Base-by-base conservation (phyloP, 2,888 invertebrate species). In the Parnassius smintheus region DNA sequence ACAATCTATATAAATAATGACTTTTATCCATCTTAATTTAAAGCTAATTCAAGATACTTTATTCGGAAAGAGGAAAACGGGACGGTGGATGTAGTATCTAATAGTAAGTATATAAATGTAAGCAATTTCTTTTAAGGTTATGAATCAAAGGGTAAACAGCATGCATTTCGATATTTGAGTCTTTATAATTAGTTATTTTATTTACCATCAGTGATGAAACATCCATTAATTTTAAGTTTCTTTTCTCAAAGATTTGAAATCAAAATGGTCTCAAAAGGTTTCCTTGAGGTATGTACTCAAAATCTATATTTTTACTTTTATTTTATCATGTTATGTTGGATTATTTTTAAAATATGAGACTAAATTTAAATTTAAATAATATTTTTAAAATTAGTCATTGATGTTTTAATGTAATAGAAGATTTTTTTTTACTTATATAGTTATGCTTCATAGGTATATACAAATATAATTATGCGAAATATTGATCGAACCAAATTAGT, bases 1-100 rank as follows among this genome's bases (percentile, higher is more conserved):
- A 91, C 91, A 89, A 88, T 90, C 88, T 91, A 91, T 90, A 86
- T 90, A 89, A 87, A 88, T 88, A 25, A 89, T 85, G 83, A 85
- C 83, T 83, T 78, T 80, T 80, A 76, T 81, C 67, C 80, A 73
- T 81, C 77, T 81, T 78, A 81, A 71, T 79, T 89, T 89, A 89
- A 89, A 89, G 87, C 90, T 90, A 91, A 83, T 83, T 83, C 78
- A 84, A 88, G 80, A 77, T 71, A 74, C 65, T 81, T 82, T 78
- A 80, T 82, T 80, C 82, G 86, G 88, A 87, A 83, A 90, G 88
- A 88, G 85, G 88, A 87, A 88, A 88, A 83, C 78, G 91, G 91
- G 91, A 91, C 91, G 91, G 91, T 88, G 88, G 86, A 83, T 88
- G 84, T 84, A 83, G 72, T 78, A 77, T 80, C 82, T 85, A 86